These are phyloP conservation scores for Chloromyia formosa DNA, from an alignment of 2,888 invertebrate species.

Conservation along the genomic window DNA sequence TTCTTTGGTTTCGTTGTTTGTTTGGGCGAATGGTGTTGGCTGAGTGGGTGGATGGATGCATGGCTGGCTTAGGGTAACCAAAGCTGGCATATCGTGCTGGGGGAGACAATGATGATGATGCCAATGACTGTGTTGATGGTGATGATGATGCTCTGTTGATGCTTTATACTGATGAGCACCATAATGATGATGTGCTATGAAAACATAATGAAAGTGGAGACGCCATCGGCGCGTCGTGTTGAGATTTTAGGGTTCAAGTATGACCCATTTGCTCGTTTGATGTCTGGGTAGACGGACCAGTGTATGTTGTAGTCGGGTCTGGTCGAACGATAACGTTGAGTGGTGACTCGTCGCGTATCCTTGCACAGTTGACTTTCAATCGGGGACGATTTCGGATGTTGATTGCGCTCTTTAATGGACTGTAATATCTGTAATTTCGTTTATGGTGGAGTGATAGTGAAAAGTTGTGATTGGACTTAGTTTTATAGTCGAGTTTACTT, in stretches of 20 bases:
- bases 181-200: slow-evolving; percentile 49
- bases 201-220: slow-evolving; percentile 46
- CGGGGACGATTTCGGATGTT: slow-evolving; percentile 28
- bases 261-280: slow-evolving; percentile 27
- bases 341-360: slow-evolving; percentile 9
- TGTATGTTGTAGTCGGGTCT: not conserved
- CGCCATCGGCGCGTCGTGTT: slow-evolving; percentile 5
- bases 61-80: not conserved
- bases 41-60: not conserved
- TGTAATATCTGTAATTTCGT: not conserved
- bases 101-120: slow-evolving; percentile 27
- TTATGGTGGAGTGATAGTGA: too few species aligned
- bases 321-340: not conserved
- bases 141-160: slow-evolving; percentile 30
- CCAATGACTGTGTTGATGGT: slow-evolving; percentile 36
- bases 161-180: slow-evolving; percentile 39
- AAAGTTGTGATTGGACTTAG: too few species aligned
- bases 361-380: slow-evolving; percentile 32
- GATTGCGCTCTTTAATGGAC: slow-evolving; percentile 36
- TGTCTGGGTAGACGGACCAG: not conserved
- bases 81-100: not conserved
- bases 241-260: slow-evolving; percentile 35
- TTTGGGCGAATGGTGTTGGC: not conserved
- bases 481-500: too few species aligned
- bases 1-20: slow-evolving; percentile 23